Percentiles rank a stretch among this genome's conserved stretches.
These are phyloP conservation scores for Phaonia tiefii DNA, from an alignment of 2,888 invertebrate species.

Conservation along the genomic window DNA sequence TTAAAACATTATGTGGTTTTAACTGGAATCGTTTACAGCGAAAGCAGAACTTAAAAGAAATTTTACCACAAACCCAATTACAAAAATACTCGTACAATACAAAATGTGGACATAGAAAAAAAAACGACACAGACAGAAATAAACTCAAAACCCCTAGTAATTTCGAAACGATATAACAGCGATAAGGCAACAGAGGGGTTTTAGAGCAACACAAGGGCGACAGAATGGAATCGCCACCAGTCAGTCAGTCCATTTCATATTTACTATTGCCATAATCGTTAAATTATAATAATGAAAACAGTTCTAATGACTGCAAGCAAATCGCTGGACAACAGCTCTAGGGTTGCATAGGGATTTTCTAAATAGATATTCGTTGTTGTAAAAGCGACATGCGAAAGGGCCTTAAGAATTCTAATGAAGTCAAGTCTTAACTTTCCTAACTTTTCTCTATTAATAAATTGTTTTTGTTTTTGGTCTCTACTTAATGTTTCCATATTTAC, in stretches of 20 bases:
- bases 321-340: neutral
- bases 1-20: conserved; percentile 50
- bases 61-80: conserved; percentile 61
- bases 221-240: too few relatives aligned
- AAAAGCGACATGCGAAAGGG: neutral
- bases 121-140: too few relatives aligned
- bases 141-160: neutral
- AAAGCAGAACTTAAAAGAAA: neutral
- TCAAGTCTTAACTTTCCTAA: neutral
- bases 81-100: conserved; percentile 61
- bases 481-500: neutral
- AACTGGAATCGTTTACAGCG: conserved; percentile 46
- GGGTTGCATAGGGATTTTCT: neutral
- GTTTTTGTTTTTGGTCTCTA: neutral
- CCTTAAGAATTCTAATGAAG: neutral
- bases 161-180: neutral
- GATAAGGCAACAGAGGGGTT: neutral
- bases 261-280: too few relatives aligned
- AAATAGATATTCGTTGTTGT: too few relatives aligned
- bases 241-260: too few relatives aligned
- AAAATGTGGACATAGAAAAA: conserved; percentile 26
- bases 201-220: neutral
- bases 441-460: conserved; percentile 18
- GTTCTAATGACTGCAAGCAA: neutral
- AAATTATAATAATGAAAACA: neutral